Evolutionary conservation across 1,140 invertebrate genomes (phyloP), one percentile per base, ranked within the genome.

Genomic region (Venustaconcha ellipsiformis): DNA sequence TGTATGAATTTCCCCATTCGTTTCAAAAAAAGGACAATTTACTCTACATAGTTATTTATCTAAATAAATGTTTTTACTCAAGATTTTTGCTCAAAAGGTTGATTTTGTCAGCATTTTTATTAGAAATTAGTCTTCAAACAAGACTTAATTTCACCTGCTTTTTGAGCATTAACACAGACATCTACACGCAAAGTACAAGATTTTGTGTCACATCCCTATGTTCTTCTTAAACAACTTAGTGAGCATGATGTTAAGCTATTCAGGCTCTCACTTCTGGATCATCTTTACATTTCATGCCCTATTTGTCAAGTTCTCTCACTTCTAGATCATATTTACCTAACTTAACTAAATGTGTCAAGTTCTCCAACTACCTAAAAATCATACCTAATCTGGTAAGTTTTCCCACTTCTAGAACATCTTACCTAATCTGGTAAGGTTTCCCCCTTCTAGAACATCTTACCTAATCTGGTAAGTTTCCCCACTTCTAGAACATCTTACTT

Each of bases 261-360:
- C 59, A 0, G 6, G 23, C 8, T 13, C 23, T 8, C 18, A 62
- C 18, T 23, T 62, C 59, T 11, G 13, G 18, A 14, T 12, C 59
- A 26, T 71, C 2, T 60, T 14, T 37, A 26, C 23, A 68, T n/a
- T 56, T 64, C 72, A 75, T 89, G 93, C 93, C 93, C 88, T 99
- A 92, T 92, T 99, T 99, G 5, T 97, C 97, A 76, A 99, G 91
- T 91, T 99, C 97, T 78, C 97, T 97, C 81, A 90, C 85, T 78
- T 99, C 96, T 83, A 99, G 90, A n/a, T 99, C 97, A 92, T 99
- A 98, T 92, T 99, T 98, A 90, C 99, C 99, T 91, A 99, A 99
- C 92, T 99, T 99, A 89, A 99, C 97, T 92, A 99, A 99, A 90
- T 99, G 99, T 62, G 96, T 96, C 26, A 2, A 30, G 26, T 30